These are phyloP conservation scores for Helleia helle DNA, from an alignment of 2,888 invertebrate species.

Conservation along the genomic window DNA sequence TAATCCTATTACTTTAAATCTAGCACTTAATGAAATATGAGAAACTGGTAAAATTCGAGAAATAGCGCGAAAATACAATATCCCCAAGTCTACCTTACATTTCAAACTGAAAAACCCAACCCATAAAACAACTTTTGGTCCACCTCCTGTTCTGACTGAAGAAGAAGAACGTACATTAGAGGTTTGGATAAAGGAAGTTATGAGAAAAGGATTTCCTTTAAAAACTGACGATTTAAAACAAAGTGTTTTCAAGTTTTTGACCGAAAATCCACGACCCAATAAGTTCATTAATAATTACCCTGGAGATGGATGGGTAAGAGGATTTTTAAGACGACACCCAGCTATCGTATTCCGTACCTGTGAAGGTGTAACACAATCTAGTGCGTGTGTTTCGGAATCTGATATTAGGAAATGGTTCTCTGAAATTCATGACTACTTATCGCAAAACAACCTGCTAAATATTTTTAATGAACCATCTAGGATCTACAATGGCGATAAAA, in stretches of 20 bases:
- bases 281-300: slow-evolving; percentile 13
- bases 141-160: slow-evolving; percentile 9
- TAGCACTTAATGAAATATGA: no score
- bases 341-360: background rate
- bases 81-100: slow-evolving; percentile 14
- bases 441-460: slow-evolving; percentile 13
- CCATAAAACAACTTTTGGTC: slow-evolving; percentile 11
- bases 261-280: slow-evolving; percentile 14
- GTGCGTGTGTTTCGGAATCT: slow-evolving; percentile 12
- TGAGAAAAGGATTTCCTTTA: slow-evolving; percentile 13
- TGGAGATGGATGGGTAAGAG: slow-evolving; percentile 11
- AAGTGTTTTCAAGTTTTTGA: slow-evolving; percentile 12
- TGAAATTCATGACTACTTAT: slow-evolving; percentile 15
- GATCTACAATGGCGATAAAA: slow-evolving; percentile 22
- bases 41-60: no score
- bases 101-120: slow-evolving; percentile 14
- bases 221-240: slow-evolving; percentile 12
- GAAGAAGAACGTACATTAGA: slow-evolving; percentile 9
- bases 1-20: no score
- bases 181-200: slow-evolving; percentile 10
- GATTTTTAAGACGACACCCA: slow-evolving; percentile 2
- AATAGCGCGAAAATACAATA: slow-evolving; percentile 17
- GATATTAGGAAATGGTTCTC: slow-evolving; percentile 13
- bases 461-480: slow-evolving; percentile 16
- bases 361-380: slow-evolving; percentile 11